Base-by-base conservation (phyloP, 2,888 invertebrate species). In the Spatulosminthurus flaviceps region DNA sequence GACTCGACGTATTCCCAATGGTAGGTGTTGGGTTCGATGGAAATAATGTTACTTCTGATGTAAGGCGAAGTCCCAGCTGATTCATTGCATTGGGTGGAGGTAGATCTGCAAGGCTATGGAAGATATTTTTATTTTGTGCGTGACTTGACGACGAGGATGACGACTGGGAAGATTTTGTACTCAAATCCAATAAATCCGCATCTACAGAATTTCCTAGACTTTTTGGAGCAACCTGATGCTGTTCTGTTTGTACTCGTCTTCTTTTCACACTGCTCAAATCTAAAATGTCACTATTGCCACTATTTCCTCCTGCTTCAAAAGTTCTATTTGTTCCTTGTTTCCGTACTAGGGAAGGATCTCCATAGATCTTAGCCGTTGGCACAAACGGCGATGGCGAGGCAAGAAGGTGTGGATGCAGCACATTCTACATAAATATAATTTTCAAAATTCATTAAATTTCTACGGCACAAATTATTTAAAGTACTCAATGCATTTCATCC, bases 1-100 rank as follows among this genome's bases (percentile, higher is more conserved):
- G 69, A 19, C 67, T 43, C 41, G 78, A n/a, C 1, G 41, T 1
- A 42, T 28, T 76, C 42, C 66, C 76, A 28, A n/a, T 21, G 4
- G 21, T 29, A 19, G 74, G 28, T 21, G 61, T 21, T 72, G 72
- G 73, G 74, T 78, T 78, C 11, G 84, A 83, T 11, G 85, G 85
- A 67, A 83, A 84, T 7, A 85, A 80, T 11, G 84, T 85, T 0
- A 84, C 85, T 80, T 85, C 85, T 0, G 84, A 84, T 16, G 85
- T 84, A 0, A 85, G 82, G 1, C 83, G 83, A n/a, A 85, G 74
- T 11, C 85, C 85, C 22, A 82, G 28, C 60, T 84, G 83, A 67
- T 84, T 82, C 83, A 85, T 84, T 2, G 81, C 83, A 73, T 83
- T 82, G 16, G 84, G 84, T 7, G 83, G 81, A n/a, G 84, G 84